These are phyloP conservation scores for Monodelphis domestica DNA, from an alignment of 2,797 vertebrate species.

Conservation along the genomic window DNA sequence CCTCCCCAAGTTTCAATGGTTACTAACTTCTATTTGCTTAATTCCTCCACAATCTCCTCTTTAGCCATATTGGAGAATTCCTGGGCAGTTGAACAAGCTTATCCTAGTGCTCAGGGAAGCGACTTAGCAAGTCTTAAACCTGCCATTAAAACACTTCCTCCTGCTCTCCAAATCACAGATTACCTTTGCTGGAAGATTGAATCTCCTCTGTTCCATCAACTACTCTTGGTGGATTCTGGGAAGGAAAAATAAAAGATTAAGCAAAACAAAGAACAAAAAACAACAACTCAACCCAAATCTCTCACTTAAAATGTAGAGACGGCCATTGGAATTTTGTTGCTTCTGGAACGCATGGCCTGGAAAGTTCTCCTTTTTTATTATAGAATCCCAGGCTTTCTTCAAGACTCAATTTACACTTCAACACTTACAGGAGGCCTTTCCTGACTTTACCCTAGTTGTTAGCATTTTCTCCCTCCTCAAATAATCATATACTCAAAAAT, in stretches of 20 bases:
- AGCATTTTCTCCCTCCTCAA: neutral
- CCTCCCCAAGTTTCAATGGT: slow-evolving; percentile 48
- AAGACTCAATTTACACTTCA: neutral
- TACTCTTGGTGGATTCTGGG: neutral
- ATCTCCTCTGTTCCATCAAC: neutral
- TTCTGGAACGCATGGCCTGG: neutral
- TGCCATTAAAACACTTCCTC: slow-evolving; percentile 80
- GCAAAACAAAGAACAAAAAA: neutral
- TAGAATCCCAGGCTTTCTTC: neutral
- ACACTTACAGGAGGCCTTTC: neutral
- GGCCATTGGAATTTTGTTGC: neutral
- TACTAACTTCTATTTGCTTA: slow-evolving; percentile 63
- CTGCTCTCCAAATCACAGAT: slow-evolving; percentile 64
- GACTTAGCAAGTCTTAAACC: slow-evolving; percentile 85
- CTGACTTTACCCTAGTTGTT: neutral
- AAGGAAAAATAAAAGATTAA: neutral
- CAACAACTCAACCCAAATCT: neutral
- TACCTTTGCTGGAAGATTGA: neutral
- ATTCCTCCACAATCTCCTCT: neutral
- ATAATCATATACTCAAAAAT: neutral
- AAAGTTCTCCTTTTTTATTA: neutral
- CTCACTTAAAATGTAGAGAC: neutral
- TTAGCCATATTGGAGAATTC: slow-evolving; percentile 80
- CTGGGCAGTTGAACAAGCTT: slow-evolving; percentile 76
- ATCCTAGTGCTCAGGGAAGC: slow-evolving; percentile 78